Base-by-base conservation (phyloP, 2,113 vertebrate genomes). In the Trogon melanurus region DNA sequence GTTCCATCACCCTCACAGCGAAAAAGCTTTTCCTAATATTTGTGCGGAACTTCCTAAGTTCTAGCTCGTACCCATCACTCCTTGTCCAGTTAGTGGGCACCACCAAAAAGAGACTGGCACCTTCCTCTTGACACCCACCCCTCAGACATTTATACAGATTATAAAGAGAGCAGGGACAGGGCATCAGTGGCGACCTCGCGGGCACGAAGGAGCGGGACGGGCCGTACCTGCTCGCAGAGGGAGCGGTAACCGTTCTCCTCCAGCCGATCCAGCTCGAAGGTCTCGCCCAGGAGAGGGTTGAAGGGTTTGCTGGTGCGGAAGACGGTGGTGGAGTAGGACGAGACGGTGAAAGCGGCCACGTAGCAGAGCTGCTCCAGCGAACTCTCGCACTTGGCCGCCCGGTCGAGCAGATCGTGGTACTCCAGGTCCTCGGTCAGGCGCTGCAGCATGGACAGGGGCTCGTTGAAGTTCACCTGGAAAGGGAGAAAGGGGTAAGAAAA, bases 401-500 rank as follows among this genome's bases (percentile, higher is more conserved):
- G 98, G 83, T 99, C 99, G 84, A 99, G 97, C 75, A 99, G 98
- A 75, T 99, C 98, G 2, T 99, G 98, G 96, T 99, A 99, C 83
- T 99, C 99, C 96, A 99, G 96, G 94, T 99, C 99, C 97, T 99
- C 99, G 0, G 99, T 99, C 36, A 99, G 97, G 86, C 99, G 99
- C 95, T 99, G 99, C 92, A 99, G 98, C 99, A 99, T 99, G 45
- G 99, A 99, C 57, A 99, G 95, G 18, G 99, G 99, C 96, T 99
- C 99, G 0, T 99, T 99, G 97, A 99, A 99, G 96, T 99, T 99
- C 48, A 99, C 99, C 99, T 99, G 66, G 41, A 74, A 8, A 18
- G 29, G 80, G 51, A 86, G 21, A 10, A 21, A 72, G 0, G 16
- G 45, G 38, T 91, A 6, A 85, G 13, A 10, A 13, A 5, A 6